Base-by-base conservation (phyloP, 23 tunicate genomes). In the Botrylloides violaceus region DNA sequence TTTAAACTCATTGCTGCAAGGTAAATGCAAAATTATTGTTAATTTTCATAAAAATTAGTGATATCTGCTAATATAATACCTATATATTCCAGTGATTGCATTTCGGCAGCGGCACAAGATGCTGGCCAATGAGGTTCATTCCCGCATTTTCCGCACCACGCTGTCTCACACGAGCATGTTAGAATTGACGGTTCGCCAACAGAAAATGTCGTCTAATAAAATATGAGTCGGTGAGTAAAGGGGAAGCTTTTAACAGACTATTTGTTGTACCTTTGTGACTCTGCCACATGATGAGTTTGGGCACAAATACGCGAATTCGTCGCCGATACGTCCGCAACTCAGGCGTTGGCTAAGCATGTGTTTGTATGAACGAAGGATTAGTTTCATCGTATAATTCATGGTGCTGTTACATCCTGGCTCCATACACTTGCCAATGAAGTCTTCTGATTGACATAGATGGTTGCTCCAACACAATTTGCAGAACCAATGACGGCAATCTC, bases 51-150 rank as follows among this genome's bases (percentile, higher is more conserved):
- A 9, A 15, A 15, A 43, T 43, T 43, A 15, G 53, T 43, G 15
- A 43, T 43, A 15, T 43, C 9, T 7, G 53, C 53, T 7, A 7
- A 7, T 15, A 43, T 7, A 15, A 9, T 43, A 43, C 53, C 53
- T 43, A 7, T 43, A 15, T 43, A 43, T 43, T 77, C 84, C 30
- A 70, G 29, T 4, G 56, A 25, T 25, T 80, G 72, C 1, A 33
- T 37, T 39, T 38, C 78, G 6, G 77, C 77, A 37, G 76, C 71
- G 20, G 28, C 31, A 29, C 84, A 80, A 6, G 72, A 19, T n/a
- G 84, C 84, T 2, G 84, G 84, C 84, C 84, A 80, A 61, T 80
- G 84, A 4, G 84, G 78, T 5, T 37, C 71, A 23, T 72, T 70
- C 4, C 30, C 30, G 32, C 84, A 80, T 2, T 43, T 20, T 26